Evolutionary conservation across 1,140 invertebrate species (phyloP), one percentile per base, ranked within the genome.

Genomic region (Radopholus similis): DNA sequence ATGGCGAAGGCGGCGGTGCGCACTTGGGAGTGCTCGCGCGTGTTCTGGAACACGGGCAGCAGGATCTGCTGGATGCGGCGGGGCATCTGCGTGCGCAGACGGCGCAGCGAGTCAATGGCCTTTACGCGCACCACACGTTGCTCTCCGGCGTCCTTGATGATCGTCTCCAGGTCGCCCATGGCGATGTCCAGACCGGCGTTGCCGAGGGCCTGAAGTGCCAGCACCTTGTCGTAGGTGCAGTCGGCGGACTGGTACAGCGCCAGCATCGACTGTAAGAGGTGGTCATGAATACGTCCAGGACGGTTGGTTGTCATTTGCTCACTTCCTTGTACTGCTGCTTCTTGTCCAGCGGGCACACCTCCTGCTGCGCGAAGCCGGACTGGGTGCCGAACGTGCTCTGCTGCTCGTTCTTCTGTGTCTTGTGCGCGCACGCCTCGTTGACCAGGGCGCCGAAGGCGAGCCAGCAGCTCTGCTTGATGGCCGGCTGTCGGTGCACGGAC

Each of bases 121-220:
- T 63, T 38, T 13, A 40, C 15, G 28, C 72, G 70, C 21, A 76
- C 66, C 4, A 77, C 38, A 38, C 66, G 42, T 11, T 69, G 28
- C 32, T 72, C 32, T 18, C 47, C 18, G 28, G 35, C 23, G 38
- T 76, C 26, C 28, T 38, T 67, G 55, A 74, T 71, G 35, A 74
- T 73, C 23, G 72, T 35, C 49, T 74, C 56, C n/a, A 74, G 53
- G 18, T 74, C 37, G 11, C 11, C 28, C n/a, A 72, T 28, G 8
- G 71, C n/a, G 73, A n/a, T 74, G 42, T 74, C 71, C 26, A 78
- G 13, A 34, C 62, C 73, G 28, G 73, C 75, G 56, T 74, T 74
- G 30, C 73, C 73, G 18, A 74, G 26, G 30, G 75, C 55, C 28
- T 69, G 67, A 13, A 74, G 40, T 34, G 71, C 75, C 18, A 78